Evolutionary conservation across 2,797 vertebrate genomes (phyloP).

Genomic region (Centroberyx gerrardi): DNA sequence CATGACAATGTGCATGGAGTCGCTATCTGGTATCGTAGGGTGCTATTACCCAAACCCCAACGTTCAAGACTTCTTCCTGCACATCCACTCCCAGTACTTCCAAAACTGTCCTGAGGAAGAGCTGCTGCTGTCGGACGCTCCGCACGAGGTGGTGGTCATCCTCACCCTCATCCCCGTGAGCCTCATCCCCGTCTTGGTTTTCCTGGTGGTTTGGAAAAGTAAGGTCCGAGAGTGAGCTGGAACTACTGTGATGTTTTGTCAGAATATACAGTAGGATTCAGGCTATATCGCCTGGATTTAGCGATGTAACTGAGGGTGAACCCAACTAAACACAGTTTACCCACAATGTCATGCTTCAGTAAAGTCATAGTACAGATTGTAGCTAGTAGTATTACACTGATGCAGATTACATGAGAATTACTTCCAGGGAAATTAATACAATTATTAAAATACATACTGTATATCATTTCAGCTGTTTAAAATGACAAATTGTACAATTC

Average conservation of each 20-base stretch:
- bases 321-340: too few relatives aligned
- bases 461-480: too few relatives aligned
- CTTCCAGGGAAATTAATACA: neutral
- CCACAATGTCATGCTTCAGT: too few relatives aligned
- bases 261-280: neutral
- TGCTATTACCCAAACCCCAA: slow-evolving; percentile 80
- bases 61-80: slow-evolving; percentile 72
- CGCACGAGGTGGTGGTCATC: slow-evolving; percentile 62
- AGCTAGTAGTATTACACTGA: neutral
- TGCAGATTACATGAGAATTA: neutral
- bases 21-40: accelerated
- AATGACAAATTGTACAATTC: too few relatives aligned
- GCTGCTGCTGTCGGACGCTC: slow-evolving; percentile 46
- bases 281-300: neutral
- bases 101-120: slow-evolving; percentile 62
- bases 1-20: slow-evolving; percentile 59
- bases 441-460: neutral
- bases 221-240: slow-evolving; percentile 51
- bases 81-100: slow-evolving; percentile 77
- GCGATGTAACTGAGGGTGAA: too few relatives aligned
- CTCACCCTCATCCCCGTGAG: slow-evolving; percentile 80
- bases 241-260: neutral
- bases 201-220: slow-evolving; percentile 75
- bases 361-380: neutral
- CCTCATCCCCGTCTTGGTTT: slow-evolving; percentile 80